Evolutionary conservation across 1,140 invertebrate genomes (phyloP), one percentile per base, ranked within the genome.

Genomic region (Drosophila busckii): DNA sequence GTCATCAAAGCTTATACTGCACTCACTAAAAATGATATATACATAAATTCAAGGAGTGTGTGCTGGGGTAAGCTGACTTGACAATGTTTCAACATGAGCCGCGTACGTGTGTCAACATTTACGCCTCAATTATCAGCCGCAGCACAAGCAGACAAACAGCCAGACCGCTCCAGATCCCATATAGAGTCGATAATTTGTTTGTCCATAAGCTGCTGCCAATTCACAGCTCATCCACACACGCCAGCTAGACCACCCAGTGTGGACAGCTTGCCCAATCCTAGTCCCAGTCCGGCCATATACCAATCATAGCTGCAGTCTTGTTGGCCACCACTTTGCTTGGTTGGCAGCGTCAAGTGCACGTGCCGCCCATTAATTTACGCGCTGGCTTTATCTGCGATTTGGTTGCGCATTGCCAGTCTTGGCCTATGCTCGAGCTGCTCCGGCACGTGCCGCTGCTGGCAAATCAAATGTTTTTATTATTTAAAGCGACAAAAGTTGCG

Each of bases 401-500:
- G 60, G 60, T 70, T 73, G 59, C 44, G 61, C 69, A 70, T 54
- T 54, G 56, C 38, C 66, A 55, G 61, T 35, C 69, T 34, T 15
- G 32, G 17, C 7, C 9, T n/a, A 29, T 44, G 19, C 37, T 25
- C 16, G 16, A 41, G 28, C 31, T 35, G 31, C 6, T 25, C 35
- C 59, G 76, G 69, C 75, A 80, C 75, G 75, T 80, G 75, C 69
- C 75, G 71, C n/a, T 44, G 58, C 71, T 71, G 73, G 56, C 73
- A 78, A 78, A 78, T 78, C 71, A 78, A 80, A 82, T 82, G 75
- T 75, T 82, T 82, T 82, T 82, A 82, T 82, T 82, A 83, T 82
- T 82, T 82, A 82, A 75, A 82, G 69, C 76, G 70, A 82, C 75
- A 80, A 78, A 68, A 64, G 59, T 10, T 38, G 52, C 46, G 73